phyloP scores from a whole-genome alignment of 2,797 vertebrate species.

The Sphaeramia orbicularis region DNA sequence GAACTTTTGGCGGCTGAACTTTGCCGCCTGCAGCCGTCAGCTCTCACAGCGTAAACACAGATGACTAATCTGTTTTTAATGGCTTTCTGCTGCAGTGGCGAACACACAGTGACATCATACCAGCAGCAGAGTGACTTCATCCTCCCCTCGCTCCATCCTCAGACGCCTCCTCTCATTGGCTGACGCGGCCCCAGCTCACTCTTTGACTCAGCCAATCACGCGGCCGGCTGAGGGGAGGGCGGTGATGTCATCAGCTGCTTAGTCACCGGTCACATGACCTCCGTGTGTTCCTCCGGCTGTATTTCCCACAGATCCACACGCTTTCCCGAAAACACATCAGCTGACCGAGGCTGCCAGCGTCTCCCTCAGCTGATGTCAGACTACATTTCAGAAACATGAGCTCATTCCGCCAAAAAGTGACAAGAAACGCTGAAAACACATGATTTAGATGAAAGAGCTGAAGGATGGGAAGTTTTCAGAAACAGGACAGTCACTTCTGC shows the following conservation, averaged over 20 bases:
- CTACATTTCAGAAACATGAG: conserved; percentile 51
- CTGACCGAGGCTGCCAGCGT: conserved; percentile 28
- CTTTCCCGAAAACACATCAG: conserved; percentile 59
- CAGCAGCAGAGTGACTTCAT: too few species aligned
- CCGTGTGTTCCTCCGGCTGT: too few species aligned
- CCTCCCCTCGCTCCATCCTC: conserved; percentile 43
- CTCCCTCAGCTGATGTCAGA: conserved; percentile 68
- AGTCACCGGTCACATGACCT: conserved; percentile 76
- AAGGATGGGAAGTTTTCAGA: too few species aligned
- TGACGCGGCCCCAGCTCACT: conserved; percentile 30
- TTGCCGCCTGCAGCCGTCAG: too few species aligned
- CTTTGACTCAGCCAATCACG: conserved; percentile 72
- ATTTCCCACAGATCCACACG: conserved; percentile 26
- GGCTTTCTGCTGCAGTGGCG: too few species aligned
- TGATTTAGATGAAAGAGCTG: too few species aligned
- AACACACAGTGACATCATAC: background rate
- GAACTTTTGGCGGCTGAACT: too few species aligned
- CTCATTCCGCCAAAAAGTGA: conserved; percentile 37
- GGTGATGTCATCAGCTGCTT: conserved; percentile 73
- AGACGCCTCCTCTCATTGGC: conserved; percentile 46
- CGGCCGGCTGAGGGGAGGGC: conserved; percentile 33
- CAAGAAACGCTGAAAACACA: background rate
- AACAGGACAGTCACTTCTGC: too few species aligned
- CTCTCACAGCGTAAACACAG: too few species aligned
- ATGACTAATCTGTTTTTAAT: too few species aligned